A percentile compares a stretch with the other conserved stretches of the same genome.
These are phyloP conservation scores for Choristoneura fumiferana DNA, from an alignment of 1,140 invertebrate species.

Conservation along the genomic window DNA sequence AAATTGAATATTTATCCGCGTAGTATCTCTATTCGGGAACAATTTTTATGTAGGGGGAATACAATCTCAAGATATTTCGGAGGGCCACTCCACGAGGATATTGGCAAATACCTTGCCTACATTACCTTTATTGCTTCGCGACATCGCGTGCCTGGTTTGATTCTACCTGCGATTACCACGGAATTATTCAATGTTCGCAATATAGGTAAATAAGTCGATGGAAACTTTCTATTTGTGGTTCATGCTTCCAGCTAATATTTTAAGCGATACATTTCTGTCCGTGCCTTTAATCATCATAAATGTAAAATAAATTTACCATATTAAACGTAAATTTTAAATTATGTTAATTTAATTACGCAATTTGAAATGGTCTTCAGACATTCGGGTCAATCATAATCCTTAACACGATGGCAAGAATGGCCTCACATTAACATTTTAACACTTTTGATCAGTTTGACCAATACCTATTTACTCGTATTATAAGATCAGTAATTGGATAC, in stretches of 20 bases:
- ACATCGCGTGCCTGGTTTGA: slow-evolving; percentile 61
- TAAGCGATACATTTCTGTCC: neutral
- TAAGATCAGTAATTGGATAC: neutral
- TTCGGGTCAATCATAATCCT: slow-evolving; percentile 12
- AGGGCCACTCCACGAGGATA: slow-evolving; percentile 72
- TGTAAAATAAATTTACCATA: slow-evolving; percentile 1
- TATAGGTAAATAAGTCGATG: slow-evolving; percentile 1
- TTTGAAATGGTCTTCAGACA: neutral
- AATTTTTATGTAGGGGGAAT: slow-evolving; percentile 77
- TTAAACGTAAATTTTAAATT: slow-evolving; percentile 6
- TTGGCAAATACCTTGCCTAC: slow-evolving; percentile 76
- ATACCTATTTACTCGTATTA: neutral
- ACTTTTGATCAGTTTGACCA: neutral
- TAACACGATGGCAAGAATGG: neutral
- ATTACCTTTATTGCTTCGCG: slow-evolving; percentile 76
- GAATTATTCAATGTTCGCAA: slow-evolving; percentile 62
- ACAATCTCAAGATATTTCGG: slow-evolving; percentile 75
- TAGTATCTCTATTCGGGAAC: slow-evolving; percentile 77
- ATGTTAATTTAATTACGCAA: slow-evolving; percentile 15
- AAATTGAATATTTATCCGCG: slow-evolving; percentile 79
- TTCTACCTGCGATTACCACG: slow-evolving; percentile 65
- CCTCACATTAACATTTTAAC: neutral
- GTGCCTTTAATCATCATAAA: slow-evolving; percentile 6
- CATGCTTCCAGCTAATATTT: neutral
- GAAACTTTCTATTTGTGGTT: neutral